Percentiles rank a stretch among this genome's conserved stretches.
phyloP scores from a whole-genome alignment of 37 sponge, comb jelly and placozoan genomes.

The Diacarnus erythraeanus region DNA sequence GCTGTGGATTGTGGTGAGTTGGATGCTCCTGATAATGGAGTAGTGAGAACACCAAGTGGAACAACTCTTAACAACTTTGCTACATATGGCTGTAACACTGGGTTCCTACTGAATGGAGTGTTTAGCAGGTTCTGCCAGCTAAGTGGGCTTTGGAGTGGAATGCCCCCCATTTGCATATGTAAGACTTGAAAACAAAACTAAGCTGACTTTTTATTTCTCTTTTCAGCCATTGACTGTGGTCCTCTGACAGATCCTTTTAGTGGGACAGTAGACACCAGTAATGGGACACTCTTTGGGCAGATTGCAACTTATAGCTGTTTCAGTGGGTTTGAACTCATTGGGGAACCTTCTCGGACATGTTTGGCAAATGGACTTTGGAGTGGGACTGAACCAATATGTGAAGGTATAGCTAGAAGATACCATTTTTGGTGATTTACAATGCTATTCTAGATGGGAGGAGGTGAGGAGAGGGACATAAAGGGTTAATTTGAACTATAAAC shows the following conservation, averaged over 20 bases:
- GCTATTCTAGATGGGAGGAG: no score
- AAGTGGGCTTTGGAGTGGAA: slow-evolving; percentile 36
- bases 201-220: neutral
- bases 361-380: slow-evolving; percentile 22
- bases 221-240: slow-evolving; percentile 50
- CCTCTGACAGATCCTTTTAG: slow-evolving; percentile 9
- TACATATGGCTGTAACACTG: slow-evolving; percentile 51
- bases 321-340: slow-evolving; percentile 18
- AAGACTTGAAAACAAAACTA: neutral
- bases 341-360: slow-evolving; percentile 15
- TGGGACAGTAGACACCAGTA: slow-evolving; percentile 16
- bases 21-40: slow-evolving; percentile 36
- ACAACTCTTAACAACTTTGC: slow-evolving; percentile 29
- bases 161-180: slow-evolving; percentile 44
- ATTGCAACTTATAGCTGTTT: slow-evolving; percentile 25
- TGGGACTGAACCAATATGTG: slow-evolving; percentile 35
- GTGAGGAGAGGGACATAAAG: no score
- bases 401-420: no score
- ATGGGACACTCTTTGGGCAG: slow-evolving; percentile 20
- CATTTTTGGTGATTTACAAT: no score
- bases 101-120: slow-evolving; percentile 20
- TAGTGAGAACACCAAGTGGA: slow-evolving; percentile 3
- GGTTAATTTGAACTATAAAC: no score
- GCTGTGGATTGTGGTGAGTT: slow-evolving; percentile 60
- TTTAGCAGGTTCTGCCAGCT: slow-evolving; percentile 25